Base-by-base conservation (phyloP, 1,140 invertebrate genomes). In the Lethrus apterus region DNA sequence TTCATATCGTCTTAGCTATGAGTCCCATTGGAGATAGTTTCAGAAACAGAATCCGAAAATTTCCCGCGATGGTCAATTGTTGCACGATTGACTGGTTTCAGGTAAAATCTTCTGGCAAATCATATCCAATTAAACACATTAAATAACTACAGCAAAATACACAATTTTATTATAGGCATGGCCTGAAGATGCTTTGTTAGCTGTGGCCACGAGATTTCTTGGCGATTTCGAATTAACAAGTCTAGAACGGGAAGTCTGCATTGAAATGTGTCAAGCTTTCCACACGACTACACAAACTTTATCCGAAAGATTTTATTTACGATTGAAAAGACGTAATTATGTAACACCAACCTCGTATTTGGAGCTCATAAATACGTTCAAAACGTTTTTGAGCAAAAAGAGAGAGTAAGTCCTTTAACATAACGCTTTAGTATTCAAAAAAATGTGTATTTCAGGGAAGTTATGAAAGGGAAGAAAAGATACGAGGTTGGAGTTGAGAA, bases 31-130 rank as follows among this genome's bases (percentile, higher is more conserved):
- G 92, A 4, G 81, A 84, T 46, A 74, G 75, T 9, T 86, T 97
- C 65, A 75, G 92, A 47, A 89, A 84, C 60, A 75, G 90, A 34
- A 81, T 97, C 9, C 72, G 91, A 46, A 96, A 92, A 66, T 98
- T 96, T 66, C 93, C 93, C 1, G 86, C 91, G 0, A 76, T 98
- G 18, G 89, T 97, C 15, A 97, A 95, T 65, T 96, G 93, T 63
- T 97, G 93, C 62, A 96, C 93, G 0, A 95, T 97, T 51, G 90
- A 97, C 70, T 97, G 93, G 93, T 92, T 97, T 68, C 90, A 96
- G 74, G 89, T 89, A 69, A 64, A 7, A 26, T 30, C 24, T 13
- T 38, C 0, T 11, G 18, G 17, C n/a, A n/a, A n/a, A n/a, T n/a
- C n/a, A n/a, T n/a, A n/a, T n/a, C n/a, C n/a, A n/a, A 15, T 5